Evolutionary conservation across 2,888 invertebrate genomes (phyloP).

Genomic region (Hypolimnas misippus): DNA sequence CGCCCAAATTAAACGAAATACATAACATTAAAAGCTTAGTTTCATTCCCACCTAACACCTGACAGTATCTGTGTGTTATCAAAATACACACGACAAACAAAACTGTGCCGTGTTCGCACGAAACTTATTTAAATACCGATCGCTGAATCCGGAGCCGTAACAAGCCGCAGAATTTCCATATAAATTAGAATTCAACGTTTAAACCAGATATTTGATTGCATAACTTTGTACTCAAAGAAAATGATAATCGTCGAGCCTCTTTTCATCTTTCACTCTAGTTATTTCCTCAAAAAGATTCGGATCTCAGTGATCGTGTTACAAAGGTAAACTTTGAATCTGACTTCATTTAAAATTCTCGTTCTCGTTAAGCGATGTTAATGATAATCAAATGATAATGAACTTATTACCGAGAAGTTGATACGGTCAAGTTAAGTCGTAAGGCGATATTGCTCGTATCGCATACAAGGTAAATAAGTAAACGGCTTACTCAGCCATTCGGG

Average conservation of each 20-base stretch:
- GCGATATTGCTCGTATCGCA: conserved; percentile 41
- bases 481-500: conserved; percentile 51
- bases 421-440: conserved; percentile 42
- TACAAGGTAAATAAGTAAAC: conserved; percentile 55
- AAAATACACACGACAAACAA: conserved; percentile 8
- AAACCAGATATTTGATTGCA: conserved; percentile 67
- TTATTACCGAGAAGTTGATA: conserved; percentile 27
- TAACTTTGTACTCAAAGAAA: conserved; percentile 45
- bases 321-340: conserved; percentile 18
- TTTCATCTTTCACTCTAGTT: conserved; percentile 29
- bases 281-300: conserved; percentile 21
- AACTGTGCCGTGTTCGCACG: conserved; percentile 11
- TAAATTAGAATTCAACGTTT: conserved; percentile 70
- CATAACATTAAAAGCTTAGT: not conserved
- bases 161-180: conserved; percentile 67
- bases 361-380: conserved; percentile 39
- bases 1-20: not conserved
- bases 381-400: conserved; percentile 27
- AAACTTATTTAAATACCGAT: conserved; percentile 51
- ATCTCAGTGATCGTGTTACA: conserved; percentile 23
- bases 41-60: not conserved
- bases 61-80: conserved; percentile 3
- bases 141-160: conserved; percentile 48
- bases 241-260: conserved; percentile 32
- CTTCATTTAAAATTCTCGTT: conserved; percentile 26